A percentile compares a stretch with the other conserved stretches of the same genome.
Evolutionary conservation across 2,113 vertebrate species (phyloP).

Genomic region (Brachypodius melanocephalos): DNA sequence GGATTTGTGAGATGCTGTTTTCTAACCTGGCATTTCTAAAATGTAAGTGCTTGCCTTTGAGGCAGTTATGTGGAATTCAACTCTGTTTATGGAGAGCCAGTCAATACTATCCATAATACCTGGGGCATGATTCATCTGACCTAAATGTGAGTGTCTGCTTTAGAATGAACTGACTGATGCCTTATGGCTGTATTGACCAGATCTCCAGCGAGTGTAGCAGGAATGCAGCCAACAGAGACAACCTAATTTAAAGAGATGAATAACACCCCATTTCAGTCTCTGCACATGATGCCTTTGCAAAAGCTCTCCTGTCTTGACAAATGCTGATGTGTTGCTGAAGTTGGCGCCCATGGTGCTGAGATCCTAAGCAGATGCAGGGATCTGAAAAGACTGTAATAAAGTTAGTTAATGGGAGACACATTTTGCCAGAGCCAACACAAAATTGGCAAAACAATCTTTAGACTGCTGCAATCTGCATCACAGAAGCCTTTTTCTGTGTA

Average conservation of each 20-base stretch:
- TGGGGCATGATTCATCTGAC: slow-evolving; percentile 3
- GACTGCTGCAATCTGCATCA: neutral
- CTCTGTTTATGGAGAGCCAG: neutral
- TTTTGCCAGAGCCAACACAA: neutral
- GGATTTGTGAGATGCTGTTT: neutral
- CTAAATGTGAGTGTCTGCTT: neutral
- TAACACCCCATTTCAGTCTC: neutral
- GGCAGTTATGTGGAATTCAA: neutral
- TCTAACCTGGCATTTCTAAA: neutral
- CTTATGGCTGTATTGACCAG: slow-evolving; percentile 40
- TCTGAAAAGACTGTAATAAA: neutral
- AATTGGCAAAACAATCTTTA: neutral
- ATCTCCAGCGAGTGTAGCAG: neutral
- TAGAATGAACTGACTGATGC: slow-evolving; percentile 27
- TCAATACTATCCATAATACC: neutral
- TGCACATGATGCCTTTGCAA: neutral
- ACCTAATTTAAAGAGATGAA: slow-evolving; percentile 34
- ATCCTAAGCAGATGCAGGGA: neutral
- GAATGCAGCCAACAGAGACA: slow-evolving; percentile 2
- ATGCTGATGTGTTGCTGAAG: neutral
- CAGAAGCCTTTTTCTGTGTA: neutral
- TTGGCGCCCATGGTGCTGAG: neutral
- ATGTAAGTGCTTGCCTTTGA: neutral
- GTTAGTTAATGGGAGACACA: neutral
- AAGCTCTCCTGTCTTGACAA: neutral